phyloP scores from a whole-genome alignment of 2,888 invertebrate genomes.

The Rhimphoctona megacephalus region DNA sequence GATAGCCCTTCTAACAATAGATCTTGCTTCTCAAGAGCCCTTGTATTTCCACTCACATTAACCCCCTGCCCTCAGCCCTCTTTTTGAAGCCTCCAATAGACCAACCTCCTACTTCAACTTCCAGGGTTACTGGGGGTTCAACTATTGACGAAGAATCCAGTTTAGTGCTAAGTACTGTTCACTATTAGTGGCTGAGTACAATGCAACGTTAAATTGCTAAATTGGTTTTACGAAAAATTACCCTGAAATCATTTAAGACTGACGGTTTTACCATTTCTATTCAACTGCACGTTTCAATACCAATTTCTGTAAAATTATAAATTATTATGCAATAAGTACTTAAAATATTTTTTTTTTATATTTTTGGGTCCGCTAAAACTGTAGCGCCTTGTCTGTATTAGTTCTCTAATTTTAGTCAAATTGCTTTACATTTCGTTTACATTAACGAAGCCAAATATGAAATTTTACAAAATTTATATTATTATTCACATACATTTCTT shows the following conservation, averaged over 20 bases:
- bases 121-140: background rate
- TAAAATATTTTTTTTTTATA: background rate
- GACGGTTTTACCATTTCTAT: background rate
- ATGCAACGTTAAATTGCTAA: slow-evolving; percentile 10
- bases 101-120: slow-evolving; percentile 11
- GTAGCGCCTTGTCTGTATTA: too few relatives aligned
- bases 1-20: slow-evolving; percentile 27
- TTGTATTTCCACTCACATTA: slow-evolving; percentile 32
- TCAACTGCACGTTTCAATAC: background rate
- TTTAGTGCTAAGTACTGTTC: slow-evolving; percentile 17
- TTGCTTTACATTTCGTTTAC: too few relatives aligned
- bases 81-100: slow-evolving; percentile 30
- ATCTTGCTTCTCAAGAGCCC: slow-evolving; percentile 27
- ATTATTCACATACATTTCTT: too few relatives aligned
- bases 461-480: too few relatives aligned
- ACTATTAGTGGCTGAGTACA: background rate
- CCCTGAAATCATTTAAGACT: background rate
- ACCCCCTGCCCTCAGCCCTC: background rate
- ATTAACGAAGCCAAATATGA: too few relatives aligned
- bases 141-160: slow-evolving; percentile 29
- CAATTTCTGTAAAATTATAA: background rate
- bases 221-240: background rate
- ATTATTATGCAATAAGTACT: background rate
- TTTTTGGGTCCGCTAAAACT: background rate
- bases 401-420: too few relatives aligned